Percentiles rank a stretch among this genome's conserved stretches.
Evolutionary conservation across 2,113 vertebrate species (phyloP).

Genomic region (Charadrius vociferus): DNA sequence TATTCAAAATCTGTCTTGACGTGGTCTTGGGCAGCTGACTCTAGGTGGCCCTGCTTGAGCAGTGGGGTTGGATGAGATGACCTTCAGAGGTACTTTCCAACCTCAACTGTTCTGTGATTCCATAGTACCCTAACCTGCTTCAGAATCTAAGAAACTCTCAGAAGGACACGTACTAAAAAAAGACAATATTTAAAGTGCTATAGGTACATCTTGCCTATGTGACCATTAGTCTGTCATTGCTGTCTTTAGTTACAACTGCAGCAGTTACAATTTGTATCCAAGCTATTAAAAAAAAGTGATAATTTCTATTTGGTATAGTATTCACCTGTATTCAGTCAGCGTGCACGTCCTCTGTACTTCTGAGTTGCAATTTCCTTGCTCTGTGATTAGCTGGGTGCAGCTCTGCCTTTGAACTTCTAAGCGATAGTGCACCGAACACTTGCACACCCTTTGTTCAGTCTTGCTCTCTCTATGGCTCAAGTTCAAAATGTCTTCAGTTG

Average conservation of each 20-base stretch:
- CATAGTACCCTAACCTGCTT: background rate
- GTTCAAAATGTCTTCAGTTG: background rate
- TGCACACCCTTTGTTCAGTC: background rate
- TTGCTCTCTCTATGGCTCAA: background rate
- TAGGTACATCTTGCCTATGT: background rate
- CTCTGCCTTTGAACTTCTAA: background rate
- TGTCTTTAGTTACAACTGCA: background rate
- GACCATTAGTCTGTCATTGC: background rate
- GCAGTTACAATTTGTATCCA: background rate
- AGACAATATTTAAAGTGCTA: background rate
- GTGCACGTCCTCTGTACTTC: background rate
- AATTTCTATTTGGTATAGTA: background rate
- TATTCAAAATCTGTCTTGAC: fast-evolving
- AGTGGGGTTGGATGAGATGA: background rate
- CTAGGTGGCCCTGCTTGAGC: background rate
- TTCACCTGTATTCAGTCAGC: background rate
- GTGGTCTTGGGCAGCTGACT: background rate
- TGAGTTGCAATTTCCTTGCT: background rate
- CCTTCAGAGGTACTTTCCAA: background rate
- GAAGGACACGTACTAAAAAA: background rate
- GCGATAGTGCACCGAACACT: fast-evolving
- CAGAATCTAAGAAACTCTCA: background rate
- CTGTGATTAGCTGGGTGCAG: fast-evolving
- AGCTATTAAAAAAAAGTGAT: background rate
- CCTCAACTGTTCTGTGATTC: background rate